Evolutionary conservation across 2,113 vertebrate species (phyloP), one percentile per base, ranked within the genome.

Genomic region (Dromiciops gliroides): DNA sequence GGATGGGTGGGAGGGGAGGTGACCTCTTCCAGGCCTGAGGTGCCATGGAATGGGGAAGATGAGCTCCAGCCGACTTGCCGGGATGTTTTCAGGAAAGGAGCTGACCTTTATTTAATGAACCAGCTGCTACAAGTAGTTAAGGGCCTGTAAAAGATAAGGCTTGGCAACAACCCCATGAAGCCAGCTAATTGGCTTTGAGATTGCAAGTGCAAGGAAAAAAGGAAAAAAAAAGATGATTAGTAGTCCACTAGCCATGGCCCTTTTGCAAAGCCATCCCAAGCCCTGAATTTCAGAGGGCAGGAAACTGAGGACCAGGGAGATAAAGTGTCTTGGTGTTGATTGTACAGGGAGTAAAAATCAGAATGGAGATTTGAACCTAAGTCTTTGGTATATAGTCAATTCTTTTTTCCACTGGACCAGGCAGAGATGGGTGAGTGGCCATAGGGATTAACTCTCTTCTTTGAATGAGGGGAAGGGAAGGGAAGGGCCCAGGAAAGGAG

Each of bases 81-180:
- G 67, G 67, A 83, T 83, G 67, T 83, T 83, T 83, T 83, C 67
- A 83, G 67, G 67, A 83, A 83, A 83, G 67, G 67, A n/a, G 67
- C 37, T 83, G 67, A 83, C 67, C 67, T 83, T 83, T 83, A 83
- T 44, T 83, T 83, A 83, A 83, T 44, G 67, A 83, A 83, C 67
- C 67, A 83, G 67, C 67, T 83, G 67, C 67, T 83, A 37, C 67
- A 83, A 83, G 67, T 83, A 83, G 67, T 44, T 44, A 83, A 83
- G 37, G 67, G 37, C 37, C 37, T 75, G 67, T 37, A 14, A 75
- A 75, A 75, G 67, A 83, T 44, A 83, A 23, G n/a, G n/a, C n/a
- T 83, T 83, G 67, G 67, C 67, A 83, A 83, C n/a, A 44, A 83
- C 67, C 67, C n/a, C n/a, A 23, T 23, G 67, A 83, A 83, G 67